Base-by-base conservation (phyloP, 2,797 vertebrate species). In the Mormyrops boulengeri region DNA sequence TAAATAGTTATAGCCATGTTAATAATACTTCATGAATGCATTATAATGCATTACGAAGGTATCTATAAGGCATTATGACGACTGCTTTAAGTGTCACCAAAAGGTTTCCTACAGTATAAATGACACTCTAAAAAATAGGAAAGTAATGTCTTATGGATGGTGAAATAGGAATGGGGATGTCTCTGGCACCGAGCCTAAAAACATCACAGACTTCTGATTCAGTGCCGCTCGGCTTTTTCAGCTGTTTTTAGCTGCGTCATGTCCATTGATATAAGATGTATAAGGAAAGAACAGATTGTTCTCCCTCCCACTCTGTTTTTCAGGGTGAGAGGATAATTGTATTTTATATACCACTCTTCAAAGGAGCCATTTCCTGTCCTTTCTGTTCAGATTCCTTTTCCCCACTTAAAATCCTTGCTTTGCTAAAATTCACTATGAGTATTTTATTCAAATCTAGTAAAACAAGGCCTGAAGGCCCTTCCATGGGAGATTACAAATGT, bases 401-500 rank as follows among this genome's bases (percentile, higher is more conserved):
- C 17, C 22, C 19, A 41, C 69, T 77, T 60, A 41, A 55, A 87
- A 62, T 34, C 85, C 52, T 34, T 44, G 52, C 86, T 38, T 19
- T 57, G 14, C 85, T 87, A 87, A 57, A 85, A 87, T 30, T 38
- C 19, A 57, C 30, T 55, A 52, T 87, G 52, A 55, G 86, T 87
- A n/a, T 87, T 87, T 57, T 57, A 87, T 87, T 87, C 26, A 87
- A 62, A 87, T 60, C 55, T 57, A 26, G 52, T 55, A 38, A 87
- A 87, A 87, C 55, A 85, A 41, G 86, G 53, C 19, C 86, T 57
- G n/a, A 34, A 57, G 34, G 50, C 52, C 7, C 30, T 7, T 57
- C 50, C 52, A 41, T 12, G 5, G 52, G 85, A 87, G 85, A 87
- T 87, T 87, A 87, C 86, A 60, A 87, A 87, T 87, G 86, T 87